These are phyloP conservation scores for Tenthredo distinguenda DNA, from an alignment of 2,888 invertebrate species.

Conservation along the genomic window DNA sequence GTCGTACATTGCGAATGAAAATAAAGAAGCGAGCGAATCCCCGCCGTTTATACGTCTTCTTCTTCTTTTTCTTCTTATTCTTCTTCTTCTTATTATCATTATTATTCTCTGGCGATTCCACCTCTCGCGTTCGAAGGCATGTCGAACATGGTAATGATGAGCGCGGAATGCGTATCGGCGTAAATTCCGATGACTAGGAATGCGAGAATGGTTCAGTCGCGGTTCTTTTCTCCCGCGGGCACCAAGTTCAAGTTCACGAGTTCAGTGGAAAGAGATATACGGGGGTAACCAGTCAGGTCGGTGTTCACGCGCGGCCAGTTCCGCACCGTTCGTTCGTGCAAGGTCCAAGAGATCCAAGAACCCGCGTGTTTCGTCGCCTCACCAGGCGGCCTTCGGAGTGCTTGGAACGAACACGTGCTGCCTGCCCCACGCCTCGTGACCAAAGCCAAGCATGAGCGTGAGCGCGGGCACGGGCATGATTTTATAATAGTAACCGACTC, in stretches of 20 bases:
- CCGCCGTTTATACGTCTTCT: neutral
- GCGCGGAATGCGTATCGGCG: neutral
- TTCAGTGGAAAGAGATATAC: neutral
- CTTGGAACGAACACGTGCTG: conserved; percentile 7
- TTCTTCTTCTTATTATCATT: neutral
- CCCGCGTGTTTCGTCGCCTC: neutral
- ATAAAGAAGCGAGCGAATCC: neutral
- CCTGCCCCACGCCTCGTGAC: conserved; percentile 20
- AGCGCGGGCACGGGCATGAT: neutral
- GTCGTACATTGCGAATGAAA: neutral
- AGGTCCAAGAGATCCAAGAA: conserved; percentile 23
- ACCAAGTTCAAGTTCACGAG: conserved; percentile 21
- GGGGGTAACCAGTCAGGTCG: neutral
- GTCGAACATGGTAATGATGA: neutral
- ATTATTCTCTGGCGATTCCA: neutral
- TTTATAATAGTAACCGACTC: conserved; percentile 13
- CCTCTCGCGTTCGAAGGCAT: neutral
- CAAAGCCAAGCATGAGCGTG: neutral
- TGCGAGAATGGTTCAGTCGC: neutral
- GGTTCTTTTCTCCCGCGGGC: neutral
- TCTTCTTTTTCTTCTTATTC: neutral
- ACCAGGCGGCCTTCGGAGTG: conserved; percentile 5
- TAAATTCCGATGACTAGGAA: neutral
- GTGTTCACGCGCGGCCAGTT: neutral
- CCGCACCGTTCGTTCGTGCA: conserved; percentile 12